phyloP scores from a whole-genome alignment of 2,797 vertebrate species.

The Lates japonicus region DNA sequence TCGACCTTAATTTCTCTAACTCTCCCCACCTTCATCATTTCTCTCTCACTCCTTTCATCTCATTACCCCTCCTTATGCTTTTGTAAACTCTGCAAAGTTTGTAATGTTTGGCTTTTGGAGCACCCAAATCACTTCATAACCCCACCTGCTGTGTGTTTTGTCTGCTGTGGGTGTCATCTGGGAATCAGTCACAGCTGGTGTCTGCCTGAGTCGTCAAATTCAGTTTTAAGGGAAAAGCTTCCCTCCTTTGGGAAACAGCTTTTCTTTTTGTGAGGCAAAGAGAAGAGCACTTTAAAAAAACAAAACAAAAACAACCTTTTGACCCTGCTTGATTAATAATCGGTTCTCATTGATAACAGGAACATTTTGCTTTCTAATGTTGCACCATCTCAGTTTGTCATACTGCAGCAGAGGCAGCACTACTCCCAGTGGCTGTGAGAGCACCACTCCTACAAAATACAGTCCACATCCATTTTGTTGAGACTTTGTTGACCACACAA shows the following conservation, averaged over 20 bases:
- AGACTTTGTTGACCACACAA: not conserved
- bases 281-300: not conserved
- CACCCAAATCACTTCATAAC: conserved; percentile 35
- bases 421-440: not conserved
- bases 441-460: conserved; percentile 5
- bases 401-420: conserved; percentile 14
- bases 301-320: not conserved
- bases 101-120: conserved; percentile 58
- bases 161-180: conserved; percentile 32
- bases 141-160: conserved; percentile 30
- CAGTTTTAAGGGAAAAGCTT: conserved; percentile 19
- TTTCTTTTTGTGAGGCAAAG: not conserved
- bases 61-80: conserved; percentile 34
- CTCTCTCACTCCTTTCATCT: conserved; percentile 29
- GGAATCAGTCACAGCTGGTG: conserved; percentile 32
- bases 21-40: not conserved
- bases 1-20: not conserved
- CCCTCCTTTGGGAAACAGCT: conserved; percentile 2
- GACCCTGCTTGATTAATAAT: conserved; percentile 16
- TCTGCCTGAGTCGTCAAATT: conserved; percentile 16
- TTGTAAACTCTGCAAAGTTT: conserved; percentile 54
- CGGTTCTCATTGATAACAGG: not conserved
- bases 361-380: conserved; percentile 14
- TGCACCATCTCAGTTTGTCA: conserved; percentile 15
- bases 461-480: conserved; percentile 5